phyloP scores from a whole-genome alignment of 2,888 invertebrate species.

The Cheilosia soror region DNA sequence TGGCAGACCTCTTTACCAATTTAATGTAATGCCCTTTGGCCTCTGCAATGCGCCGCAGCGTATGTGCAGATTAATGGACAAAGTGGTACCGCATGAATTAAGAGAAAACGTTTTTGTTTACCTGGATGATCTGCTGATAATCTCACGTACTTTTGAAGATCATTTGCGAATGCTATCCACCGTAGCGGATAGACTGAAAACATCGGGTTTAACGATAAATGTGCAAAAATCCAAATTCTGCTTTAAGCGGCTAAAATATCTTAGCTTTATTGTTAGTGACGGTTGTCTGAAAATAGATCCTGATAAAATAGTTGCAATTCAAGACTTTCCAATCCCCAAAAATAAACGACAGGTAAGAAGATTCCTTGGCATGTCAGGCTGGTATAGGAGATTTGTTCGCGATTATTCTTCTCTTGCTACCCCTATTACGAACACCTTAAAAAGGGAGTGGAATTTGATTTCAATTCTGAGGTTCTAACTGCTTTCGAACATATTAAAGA shows the following conservation, averaged over 20 bases:
- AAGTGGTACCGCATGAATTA: neutral
- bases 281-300: neutral
- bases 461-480: neutral
- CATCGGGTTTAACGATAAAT: neutral
- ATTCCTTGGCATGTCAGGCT: neutral
- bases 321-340: neutral
- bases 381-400: neutral
- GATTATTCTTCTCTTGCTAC: neutral
- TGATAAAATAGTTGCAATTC: neutral
- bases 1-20: neutral
- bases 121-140: conserved; percentile 2
- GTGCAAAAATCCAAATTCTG: conserved; percentile 1
- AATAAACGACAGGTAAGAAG: neutral
- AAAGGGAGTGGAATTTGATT: neutral
- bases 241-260: neutral
- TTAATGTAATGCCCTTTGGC: neutral
- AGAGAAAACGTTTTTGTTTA: conserved; percentile 8
- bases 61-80: conserved; percentile 13
- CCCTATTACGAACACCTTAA: neutral
- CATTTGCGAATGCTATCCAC: neutral
- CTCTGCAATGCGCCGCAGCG: conserved; percentile 1
- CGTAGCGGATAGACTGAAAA: neutral
- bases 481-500: neutral
- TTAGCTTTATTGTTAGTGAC: neutral
- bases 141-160: conserved; percentile 9